Evolutionary conservation across 2,797 vertebrate species (phyloP), one percentile per base, ranked within the genome.

Genomic region (Neopelma chrysocephalum): DNA sequence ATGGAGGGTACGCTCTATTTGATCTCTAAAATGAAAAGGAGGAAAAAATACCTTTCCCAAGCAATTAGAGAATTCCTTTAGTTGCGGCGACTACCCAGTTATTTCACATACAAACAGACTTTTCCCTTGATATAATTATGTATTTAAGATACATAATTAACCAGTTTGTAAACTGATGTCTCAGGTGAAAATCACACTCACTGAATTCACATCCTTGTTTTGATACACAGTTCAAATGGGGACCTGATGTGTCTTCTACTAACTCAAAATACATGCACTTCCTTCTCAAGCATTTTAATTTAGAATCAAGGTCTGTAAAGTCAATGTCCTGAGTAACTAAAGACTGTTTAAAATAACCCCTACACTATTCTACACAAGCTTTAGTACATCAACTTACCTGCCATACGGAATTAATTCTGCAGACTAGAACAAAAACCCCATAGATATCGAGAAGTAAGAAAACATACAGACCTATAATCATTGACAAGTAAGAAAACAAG

Each of bases 71-170:
- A 89, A 79, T 86, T 87, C 48, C 38, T 73, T 89, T 45, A 73
- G 19, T 53, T 90, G 36, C 69, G 26, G 20, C 17, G 6, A 89
- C 15, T 80, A 86, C 14, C 12, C 43, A 69, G 65, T 65, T 91
- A 90, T 94, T 34, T 93, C 61, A 79, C 65, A 72, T 40, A 87
- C 19, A 68, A 53, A 11, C 25, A 87, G n/a, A 90, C 51, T 42
- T 91, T 78, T n/a, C n/a, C 19, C 51, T 78, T 79, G 43, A 65
- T 81, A 64, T 81, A 91, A 82, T 94, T 94, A 77, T 22, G 11
- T 91, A 70, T 75, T 92, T 89, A 79, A 84, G 60, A 62, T 32
- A 82, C n/a, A 29, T 80, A 95, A 82, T 93, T 96, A 81, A 89
- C 53, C 14, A 76, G 66, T 90, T 90, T 92, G 75, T 87, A 94